Base-by-base conservation (phyloP, 2,888 invertebrate species). In the Slavum lentiscoides region DNA sequence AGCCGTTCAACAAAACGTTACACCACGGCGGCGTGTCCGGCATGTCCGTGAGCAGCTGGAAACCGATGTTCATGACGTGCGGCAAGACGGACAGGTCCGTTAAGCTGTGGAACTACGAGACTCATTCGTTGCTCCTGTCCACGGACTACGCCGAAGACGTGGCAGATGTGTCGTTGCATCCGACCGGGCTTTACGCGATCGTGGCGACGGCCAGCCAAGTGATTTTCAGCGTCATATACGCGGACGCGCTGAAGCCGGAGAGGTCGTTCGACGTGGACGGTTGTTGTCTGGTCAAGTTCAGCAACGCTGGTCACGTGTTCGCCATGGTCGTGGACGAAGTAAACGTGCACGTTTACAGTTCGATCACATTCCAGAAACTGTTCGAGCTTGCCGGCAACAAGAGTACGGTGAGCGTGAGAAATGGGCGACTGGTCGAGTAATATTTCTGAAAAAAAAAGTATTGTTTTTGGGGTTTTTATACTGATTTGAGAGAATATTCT, bases 81-180 rank as follows among this genome's bases (percentile, higher is more conserved):
- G 93, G 93, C 69, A 90, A 90, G 83, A 88, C 90, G 70, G 97
- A 97, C 86, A 91, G 94, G 84, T 94, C 94, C 59, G 90, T 97
- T 68, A 90, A 95, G 76, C 90, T 97, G 68, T 97, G 97, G 97
- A 95, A 97, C 86, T 96, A 94, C 86, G 93, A 95, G 87, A 92
- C 92, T 0, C 92, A 92, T 85, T 92, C 89, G 70, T 88, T 96
- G 74, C 93, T 95, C 85, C 87, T 95, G 85, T 86, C 87, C 81
- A 92, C 94, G 85, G 90, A 92, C 84, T 97, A 95, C 86, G 89
- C 91, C 83, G 96, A 97, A 85, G 94, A 94, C 85, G 90, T 95
- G 43, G 91, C 90, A 85, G 92, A 92, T 82, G 89, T 94, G 7
- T 90, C 92, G 21, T 86, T 94, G 0, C 94, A 94, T 87, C 93